Base-by-base conservation (phyloP, 2,113 vertebrate genomes). In the Tonatia bakeri region DNA sequence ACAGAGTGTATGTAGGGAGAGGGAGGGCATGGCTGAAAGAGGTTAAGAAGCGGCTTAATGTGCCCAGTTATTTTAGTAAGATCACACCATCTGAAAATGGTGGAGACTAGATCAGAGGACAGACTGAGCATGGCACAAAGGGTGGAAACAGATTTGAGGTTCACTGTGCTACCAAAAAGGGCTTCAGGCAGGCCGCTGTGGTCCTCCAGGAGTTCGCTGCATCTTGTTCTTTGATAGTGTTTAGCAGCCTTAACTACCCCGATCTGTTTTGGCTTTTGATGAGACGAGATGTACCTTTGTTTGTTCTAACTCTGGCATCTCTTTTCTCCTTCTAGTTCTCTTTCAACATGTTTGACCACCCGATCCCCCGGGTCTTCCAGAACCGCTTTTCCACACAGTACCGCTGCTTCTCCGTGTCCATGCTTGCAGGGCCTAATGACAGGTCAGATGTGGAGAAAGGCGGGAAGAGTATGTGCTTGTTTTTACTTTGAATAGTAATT, bases 361-460 rank as follows among this genome's bases (percentile, higher is more conserved):
- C 99, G 2, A 99, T 99, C 87, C 98, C 99, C 10, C 99, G 99
- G 77, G 99, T 99, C 38, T 99, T 99, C 98, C 99, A 99, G 98
- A 99, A 99, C 97, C 99, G 99, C 52, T 99, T 99, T 98, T 99
- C 99, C 33, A 99, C 99, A 0, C 99, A 99, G 93, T 99, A 99
- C 96, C 99, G 99, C 36, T 99, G 99, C 98, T 99, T 99, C 97
- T 99, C 99, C 0, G 99, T 99, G 50, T 99, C 99, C 59, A 99
- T 99, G 99, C 98, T 99, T 52, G 99, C 99, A 0, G 99, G 99
- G 90, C 99, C 99, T 84, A 99, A 99, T 97, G 99, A 99, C 99
- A 99, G 99, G 91, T 99, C 99, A 72, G 99, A 99, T 97, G 99
- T 99, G 97, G 99, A 99, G 98, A 99, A 99, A 99, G 99, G 99